A percentile compares a stretch with the other conserved stretches of the same genome.
These are phyloP conservation scores for Papilio polytes DNA, from an alignment of 1,140 invertebrate species.

Conservation along the genomic window DNA sequence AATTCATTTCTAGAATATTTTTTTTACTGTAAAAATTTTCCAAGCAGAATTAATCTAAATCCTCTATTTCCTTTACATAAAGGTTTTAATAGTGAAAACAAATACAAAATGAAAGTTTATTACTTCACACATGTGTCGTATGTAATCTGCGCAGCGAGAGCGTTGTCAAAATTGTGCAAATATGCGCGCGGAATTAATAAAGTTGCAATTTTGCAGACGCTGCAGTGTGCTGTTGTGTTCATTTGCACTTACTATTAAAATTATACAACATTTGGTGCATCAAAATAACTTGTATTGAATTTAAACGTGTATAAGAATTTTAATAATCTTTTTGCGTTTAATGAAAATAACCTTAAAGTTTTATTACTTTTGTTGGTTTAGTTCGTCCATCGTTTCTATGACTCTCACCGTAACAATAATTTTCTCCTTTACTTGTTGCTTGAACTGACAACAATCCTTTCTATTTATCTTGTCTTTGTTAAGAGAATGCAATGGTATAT, in stretches of 20 bases:
- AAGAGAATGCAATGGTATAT: background rate
- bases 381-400: no score
- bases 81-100: background rate
- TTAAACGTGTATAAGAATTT: background rate
- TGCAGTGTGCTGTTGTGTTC: background rate
- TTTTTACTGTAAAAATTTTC: background rate
- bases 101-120: background rate
- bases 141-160: background rate
- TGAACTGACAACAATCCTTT: background rate
- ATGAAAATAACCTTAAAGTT: no score
- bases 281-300: background rate
- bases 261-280: background rate
- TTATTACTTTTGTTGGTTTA: no score
- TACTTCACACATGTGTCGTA: constrained; percentile 11
- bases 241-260: constrained; percentile 10
- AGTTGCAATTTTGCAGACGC: constrained; percentile 16
- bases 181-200: constrained; percentile 16
- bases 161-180: constrained; percentile 27
- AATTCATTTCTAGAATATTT: background rate
- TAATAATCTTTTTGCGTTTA: no score
- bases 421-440: no score
- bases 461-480: background rate
- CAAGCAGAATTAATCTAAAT: no score
- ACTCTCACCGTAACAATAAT: no score
- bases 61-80: background rate